Evolutionary conservation across 2,113 vertebrate genomes (phyloP).

Genomic region (Cebus imitator): DNA sequence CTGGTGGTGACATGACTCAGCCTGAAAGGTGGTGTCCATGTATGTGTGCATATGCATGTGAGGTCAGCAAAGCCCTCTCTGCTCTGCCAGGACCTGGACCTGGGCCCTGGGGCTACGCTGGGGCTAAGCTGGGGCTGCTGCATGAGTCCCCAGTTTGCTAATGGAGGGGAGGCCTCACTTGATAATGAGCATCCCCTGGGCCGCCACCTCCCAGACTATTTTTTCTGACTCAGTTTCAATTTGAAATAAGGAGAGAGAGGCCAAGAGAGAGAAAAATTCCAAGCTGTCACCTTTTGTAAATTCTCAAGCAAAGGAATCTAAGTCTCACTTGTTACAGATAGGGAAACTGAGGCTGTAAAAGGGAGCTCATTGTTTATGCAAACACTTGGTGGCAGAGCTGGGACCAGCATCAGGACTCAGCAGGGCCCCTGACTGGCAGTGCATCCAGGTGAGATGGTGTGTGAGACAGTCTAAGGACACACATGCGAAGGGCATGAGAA

Average conservation of each 20-base stretch:
- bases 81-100: too few relatives aligned
- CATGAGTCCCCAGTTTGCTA: not conserved
- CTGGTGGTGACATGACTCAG: not conserved
- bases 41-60: fast-evolving
- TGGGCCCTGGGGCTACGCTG: not conserved
- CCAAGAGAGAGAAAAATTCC: not conserved
- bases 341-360: not conserved
- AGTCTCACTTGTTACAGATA: not conserved
- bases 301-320: not conserved
- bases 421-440: not conserved
- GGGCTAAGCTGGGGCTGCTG: too few relatives aligned
- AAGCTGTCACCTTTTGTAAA: not conserved
- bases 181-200: fast-evolving
- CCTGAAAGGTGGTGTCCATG: not conserved
- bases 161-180: not conserved
- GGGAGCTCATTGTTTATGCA: not conserved
- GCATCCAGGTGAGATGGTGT: not conserved
- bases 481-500: not conserved
- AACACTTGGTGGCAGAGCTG: not conserved
- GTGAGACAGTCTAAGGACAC: not conserved
- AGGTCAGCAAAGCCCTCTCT: not conserved
- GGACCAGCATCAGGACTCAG: not conserved
- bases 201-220: too few relatives aligned
- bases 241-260: not conserved
- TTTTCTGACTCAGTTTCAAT: not conserved